Percentiles rank a stretch among this genome's conserved stretches.
Conservation (phyloP, 2,797 vertebrate genomes). For the Cossypha polioptera region DNA sequence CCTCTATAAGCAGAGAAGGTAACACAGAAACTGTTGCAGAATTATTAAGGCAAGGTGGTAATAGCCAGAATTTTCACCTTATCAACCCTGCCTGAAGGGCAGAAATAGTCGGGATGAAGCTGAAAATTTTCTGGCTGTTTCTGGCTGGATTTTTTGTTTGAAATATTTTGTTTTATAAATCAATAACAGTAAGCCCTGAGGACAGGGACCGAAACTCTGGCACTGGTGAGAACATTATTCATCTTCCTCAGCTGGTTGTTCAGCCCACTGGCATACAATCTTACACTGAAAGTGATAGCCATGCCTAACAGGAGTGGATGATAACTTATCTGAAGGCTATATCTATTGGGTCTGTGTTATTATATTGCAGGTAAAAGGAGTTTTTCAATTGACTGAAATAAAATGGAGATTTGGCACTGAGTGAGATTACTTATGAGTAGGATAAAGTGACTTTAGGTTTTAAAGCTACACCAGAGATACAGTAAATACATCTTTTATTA, state of each 20-base stretch:
- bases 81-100: not conserved
- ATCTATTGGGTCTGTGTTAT: not conserved
- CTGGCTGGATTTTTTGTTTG: not conserved
- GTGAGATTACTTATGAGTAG: not conserved
- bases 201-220: not conserved
- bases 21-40: not conserved
- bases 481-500: not conserved
- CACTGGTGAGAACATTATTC: not conserved
- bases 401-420: not conserved
- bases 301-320: not conserved
- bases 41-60: not conserved
- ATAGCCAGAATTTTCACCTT: not conserved
- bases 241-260: not conserved
- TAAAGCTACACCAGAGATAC: not conserved
- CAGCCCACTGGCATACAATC: constrained; percentile 1
- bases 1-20: not conserved
- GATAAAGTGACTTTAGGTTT: not conserved
- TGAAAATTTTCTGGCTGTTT: not conserved
- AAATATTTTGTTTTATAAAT: constrained; percentile 44
- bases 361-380: not conserved
- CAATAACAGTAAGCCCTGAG: not conserved
- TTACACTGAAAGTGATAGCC: not conserved
- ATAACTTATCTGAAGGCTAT: not conserved
- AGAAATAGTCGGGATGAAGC: not conserved
- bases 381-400: not conserved